A percentile compares a stretch with the other conserved stretches of the same genome.
phyloP scores from a whole-genome alignment of 1,140 invertebrate species.

The Ceratoteleas bidentatus region DNA sequence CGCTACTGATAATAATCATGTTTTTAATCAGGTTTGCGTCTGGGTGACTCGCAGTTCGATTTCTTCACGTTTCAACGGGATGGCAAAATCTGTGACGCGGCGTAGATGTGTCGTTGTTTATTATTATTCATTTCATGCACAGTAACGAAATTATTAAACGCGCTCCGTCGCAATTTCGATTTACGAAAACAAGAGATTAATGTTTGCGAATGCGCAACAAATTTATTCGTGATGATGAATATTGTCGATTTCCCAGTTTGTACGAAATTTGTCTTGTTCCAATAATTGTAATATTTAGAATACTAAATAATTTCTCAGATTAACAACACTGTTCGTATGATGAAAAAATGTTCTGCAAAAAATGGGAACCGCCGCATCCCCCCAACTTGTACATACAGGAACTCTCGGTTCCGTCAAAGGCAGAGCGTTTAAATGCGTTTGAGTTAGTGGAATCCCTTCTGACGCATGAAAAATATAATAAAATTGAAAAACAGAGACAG shows the following conservation, averaged over 20 bases:
- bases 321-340: conserved; percentile 10
- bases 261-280: background rate
- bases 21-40: too few relatives aligned
- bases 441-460: conserved; percentile 43
- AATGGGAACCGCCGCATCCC: conserved; percentile 32
- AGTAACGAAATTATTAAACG: too few relatives aligned
- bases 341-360: conserved; percentile 14
- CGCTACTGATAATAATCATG: too few relatives aligned
- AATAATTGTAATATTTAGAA: background rate
- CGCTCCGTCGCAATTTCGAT: too few relatives aligned
- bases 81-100: too few relatives aligned
- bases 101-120: too few relatives aligned
- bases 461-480: conserved; percentile 28
- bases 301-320: conserved; percentile 21
- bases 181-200: too few relatives aligned
- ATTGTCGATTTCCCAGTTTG: background rate
- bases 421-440: conserved; percentile 53
- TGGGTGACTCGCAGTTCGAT: too few relatives aligned
- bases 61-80: too few relatives aligned
- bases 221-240: background rate
- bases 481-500: background rate
- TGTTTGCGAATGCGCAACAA: background rate
- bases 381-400: conserved; percentile 20
- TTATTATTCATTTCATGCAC: too few relatives aligned
- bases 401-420: conserved; percentile 37